Base-by-base conservation (phyloP, 2,797 vertebrate genomes). In the Darevskia mixta region DNA sequence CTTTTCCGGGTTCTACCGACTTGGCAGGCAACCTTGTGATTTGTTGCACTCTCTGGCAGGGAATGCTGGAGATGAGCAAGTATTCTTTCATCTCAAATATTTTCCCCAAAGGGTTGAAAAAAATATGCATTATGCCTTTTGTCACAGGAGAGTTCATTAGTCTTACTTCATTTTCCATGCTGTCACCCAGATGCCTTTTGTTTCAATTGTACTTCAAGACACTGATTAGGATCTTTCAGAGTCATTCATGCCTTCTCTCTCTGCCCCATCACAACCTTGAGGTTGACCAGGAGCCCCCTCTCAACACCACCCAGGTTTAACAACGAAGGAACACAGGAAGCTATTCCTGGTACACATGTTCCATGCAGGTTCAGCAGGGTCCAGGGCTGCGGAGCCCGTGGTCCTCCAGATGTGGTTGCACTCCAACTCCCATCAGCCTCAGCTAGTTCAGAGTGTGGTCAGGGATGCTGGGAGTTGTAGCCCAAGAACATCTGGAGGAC, bases 31-130 rank as follows among this genome's bases (percentile, higher is more conserved):
- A 87, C 32, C 23, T 11, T 23, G 29, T 72, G 6, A 55, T 41
- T 43, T 23, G n/a, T 25, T 71, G n/a, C 5, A 41, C 49, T 9
- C 58, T 1, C 43, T 91, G 55, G 23, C 77, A 91, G 83, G 61
- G 0, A 5, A 82, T 87, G 79, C n/a, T 75, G 43, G 90, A 87
- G 85, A 71, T 86, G 85, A 67, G 58, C 38, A n/a, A 43, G 88
- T 29, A 76, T 0, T 23, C 69, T 66, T 90, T 86, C 81, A 88
- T 88, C 93, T 95, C 83, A 92, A 91, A 91, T 49, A 27, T 35
- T 67, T 91, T 87, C 90, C 77, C 91, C 93, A 86, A 69, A 69
- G 41, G 81, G 38, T 20, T 73, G 69, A 55, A 20, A 78, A 29
- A 25, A 32, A 76, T 43, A 55, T 43, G 35, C 38, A 32, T 32